Conservation (phyloP, 2,888 invertebrate genomes). For the Drosophila sordidula region DNA sequence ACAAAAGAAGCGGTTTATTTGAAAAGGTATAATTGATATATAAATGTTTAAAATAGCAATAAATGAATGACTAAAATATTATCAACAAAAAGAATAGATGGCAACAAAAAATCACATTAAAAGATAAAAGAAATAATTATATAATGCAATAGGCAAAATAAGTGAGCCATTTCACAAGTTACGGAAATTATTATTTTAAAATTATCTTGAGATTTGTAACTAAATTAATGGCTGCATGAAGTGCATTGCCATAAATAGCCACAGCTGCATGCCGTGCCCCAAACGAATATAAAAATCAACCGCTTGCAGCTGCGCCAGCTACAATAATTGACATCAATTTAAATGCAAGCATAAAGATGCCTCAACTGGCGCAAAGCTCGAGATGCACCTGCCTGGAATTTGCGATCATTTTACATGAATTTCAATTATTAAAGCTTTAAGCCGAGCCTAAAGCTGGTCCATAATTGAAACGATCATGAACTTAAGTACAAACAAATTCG, state of each 20-base stretch:
- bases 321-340: conserved; percentile 38
- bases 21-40: background rate
- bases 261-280: background rate
- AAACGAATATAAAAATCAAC: background rate
- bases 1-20: conserved; percentile 1
- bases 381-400: conserved; percentile 52
- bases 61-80: background rate
- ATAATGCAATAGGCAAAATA: background rate
- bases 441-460: conserved; percentile 11
- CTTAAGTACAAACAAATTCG: conserved; percentile 44
- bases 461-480: conserved; percentile 76
- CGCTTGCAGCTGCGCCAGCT: conserved; percentile 22
- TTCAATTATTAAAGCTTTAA: conserved; percentile 39
- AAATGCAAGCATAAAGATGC: conserved; percentile 2
- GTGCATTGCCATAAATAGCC: conserved; percentile 2
- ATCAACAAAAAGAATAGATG: background rate
- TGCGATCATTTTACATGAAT: conserved; percentile 13
- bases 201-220: background rate
- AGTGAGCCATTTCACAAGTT: background rate
- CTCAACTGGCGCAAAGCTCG: conserved; percentile 35
- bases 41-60: background rate
- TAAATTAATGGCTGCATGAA: background rate
- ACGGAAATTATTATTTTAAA: conserved; percentile 17
- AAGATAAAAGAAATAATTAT: background rate
- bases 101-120: conserved; percentile 8